Percentiles rank a stretch among this genome's conserved stretches.
Evolutionary conservation across 2,888 invertebrate genomes (phyloP).

Genomic region (Rotaria socialis): DNA sequence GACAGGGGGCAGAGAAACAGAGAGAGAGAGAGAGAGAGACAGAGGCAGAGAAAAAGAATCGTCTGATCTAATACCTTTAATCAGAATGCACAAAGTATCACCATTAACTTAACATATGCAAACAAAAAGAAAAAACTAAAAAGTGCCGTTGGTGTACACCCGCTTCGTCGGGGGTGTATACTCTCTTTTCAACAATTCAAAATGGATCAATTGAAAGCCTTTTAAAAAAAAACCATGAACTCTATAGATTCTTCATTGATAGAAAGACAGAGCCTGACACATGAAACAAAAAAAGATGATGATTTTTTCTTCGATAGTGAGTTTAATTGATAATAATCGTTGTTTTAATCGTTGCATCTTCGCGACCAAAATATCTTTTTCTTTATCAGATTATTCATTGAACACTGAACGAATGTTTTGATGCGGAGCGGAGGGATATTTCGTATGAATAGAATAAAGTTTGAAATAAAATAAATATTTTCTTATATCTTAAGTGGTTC

Average conservation of each 20-base stretch:
- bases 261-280: neutral
- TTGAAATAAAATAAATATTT: no score
- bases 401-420: neutral
- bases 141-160: neutral
- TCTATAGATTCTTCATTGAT: neutral
- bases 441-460: no score
- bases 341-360: no score
- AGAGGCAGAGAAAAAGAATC: neutral
- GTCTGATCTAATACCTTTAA: neutral
- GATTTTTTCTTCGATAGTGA: neutral
- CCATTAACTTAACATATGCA: slow-evolving; percentile 18
- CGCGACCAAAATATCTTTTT: no score
- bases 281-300: neutral
- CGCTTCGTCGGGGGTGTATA: neutral
- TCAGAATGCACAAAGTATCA: neutral
- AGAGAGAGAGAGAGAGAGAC: neutral
- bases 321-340: no score
- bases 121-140: neutral
- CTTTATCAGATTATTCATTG: neutral
- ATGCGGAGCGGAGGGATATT: neutral
- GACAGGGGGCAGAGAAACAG: neutral
- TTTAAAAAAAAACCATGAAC: neutral
- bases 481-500: no score
- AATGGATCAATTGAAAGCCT: neutral
- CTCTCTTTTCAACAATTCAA: neutral